Evolutionary conservation across 1,140 invertebrate species (phyloP).

Genomic region (Zaprionus vittiger): DNA sequence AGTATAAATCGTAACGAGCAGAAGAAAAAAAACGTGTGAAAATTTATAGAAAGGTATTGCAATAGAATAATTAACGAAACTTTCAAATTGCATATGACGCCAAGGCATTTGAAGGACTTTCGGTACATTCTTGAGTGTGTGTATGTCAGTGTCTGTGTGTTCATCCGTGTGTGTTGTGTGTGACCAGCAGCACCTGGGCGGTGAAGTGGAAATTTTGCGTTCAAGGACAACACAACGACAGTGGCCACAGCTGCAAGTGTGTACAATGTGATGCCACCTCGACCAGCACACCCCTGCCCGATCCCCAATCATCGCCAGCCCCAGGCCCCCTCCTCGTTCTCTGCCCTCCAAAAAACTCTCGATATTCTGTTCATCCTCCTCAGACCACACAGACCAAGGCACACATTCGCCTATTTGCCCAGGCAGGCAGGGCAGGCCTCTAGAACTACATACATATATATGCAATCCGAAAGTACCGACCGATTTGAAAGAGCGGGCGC

Average conservation of each 20-base stretch:
- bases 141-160: conserved; percentile 37
- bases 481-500: conserved; percentile 48
- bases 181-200: conserved; percentile 73
- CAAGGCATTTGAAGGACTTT: conserved; percentile 63
- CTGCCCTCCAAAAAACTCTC: conserved; percentile 22
- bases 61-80: conserved; percentile 38
- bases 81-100: conserved; percentile 15
- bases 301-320: background rate
- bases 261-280: conserved; percentile 28
- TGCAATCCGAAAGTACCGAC: conserved; percentile 22
- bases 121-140: conserved; percentile 31
- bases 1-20: conserved; percentile 79
- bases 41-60: conserved; percentile 73
- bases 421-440: conserved; percentile 28
- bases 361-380: conserved; percentile 27
- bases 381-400: conserved; percentile 2
- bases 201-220: conserved; percentile 78
- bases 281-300: background rate
- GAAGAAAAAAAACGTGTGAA: conserved; percentile 80
- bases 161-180: conserved; percentile 38
- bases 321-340: background rate
- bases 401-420: conserved; percentile 24
- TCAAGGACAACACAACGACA: conserved; percentile 68
- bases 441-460: background rate
- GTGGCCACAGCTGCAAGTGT: conserved; percentile 47